Evolutionary conservation across 1,140 invertebrate genomes (phyloP), one percentile per base, ranked within the genome.

Genomic region (Psilanteris sp.): DNA sequence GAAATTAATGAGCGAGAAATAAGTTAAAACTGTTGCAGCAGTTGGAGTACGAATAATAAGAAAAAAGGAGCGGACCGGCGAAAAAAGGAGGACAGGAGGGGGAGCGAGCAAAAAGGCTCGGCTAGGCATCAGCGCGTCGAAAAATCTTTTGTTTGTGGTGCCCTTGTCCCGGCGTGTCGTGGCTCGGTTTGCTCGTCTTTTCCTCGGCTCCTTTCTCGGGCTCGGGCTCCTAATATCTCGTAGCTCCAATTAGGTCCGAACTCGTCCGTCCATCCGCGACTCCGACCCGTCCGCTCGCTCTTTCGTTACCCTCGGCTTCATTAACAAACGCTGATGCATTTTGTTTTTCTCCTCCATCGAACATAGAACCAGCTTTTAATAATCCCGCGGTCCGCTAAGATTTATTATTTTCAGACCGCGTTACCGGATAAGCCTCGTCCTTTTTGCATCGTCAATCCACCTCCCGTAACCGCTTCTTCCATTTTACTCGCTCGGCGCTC

Each of bases 321-420:
- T 88, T 88, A 88, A 88, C 86, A 86, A 88, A 87, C 83, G 82
- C 81, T 86, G 85, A 84, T 85, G 83, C 81, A 83, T 88, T 87
- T 88, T 87, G 85, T 86, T 88, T 88, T 80, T 87, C 81, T 80
- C 62, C 52, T 66, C 57, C 66, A 43, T 61, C 72, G 44, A 71
- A 75, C 46, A 36, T 68, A 62, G 79, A 82, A 77, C 71, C 79
- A 81, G 73, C 82, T 88, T 88, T 88, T 88, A 88, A 88, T 88
- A 88, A 87, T 87, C 83, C 77, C 80, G 76, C 81, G 80, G 64
- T 80, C 80, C 80, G 81, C 82, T 59, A 83, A 88, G 87, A 88
- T 88, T 88, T 88, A 88, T 88, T 88, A 88, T 88, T 88, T 88
- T 88, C 83, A 83, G 83, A 76, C 83, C 86, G 78, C 79, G 79